phyloP scores from a whole-genome alignment of 2,888 invertebrate species.

The Opisthograptis luteolata region DNA sequence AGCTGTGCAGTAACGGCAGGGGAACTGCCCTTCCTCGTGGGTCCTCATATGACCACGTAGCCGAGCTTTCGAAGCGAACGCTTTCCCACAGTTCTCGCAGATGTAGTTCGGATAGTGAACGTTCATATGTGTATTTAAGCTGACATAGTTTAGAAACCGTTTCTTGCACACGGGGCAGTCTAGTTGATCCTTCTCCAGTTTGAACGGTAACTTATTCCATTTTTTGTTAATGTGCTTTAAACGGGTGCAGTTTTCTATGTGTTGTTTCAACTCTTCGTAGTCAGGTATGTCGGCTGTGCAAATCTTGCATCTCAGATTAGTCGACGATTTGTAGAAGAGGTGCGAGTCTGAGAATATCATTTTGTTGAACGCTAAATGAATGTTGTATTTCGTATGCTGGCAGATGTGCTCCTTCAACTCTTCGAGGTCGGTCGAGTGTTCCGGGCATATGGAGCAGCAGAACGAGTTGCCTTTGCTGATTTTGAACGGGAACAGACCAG shows the following conservation, averaged over 20 bases:
- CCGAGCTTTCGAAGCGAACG: slow-evolving; percentile 79
- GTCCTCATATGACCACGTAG: slow-evolving; percentile 79
- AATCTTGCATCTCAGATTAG: slow-evolving; percentile 62
- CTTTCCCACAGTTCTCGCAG: slow-evolving; percentile 81
- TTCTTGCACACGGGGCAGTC: slow-evolving; percentile 76
- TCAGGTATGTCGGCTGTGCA: slow-evolving; percentile 61
- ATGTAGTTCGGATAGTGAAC: slow-evolving; percentile 79
- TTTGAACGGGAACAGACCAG: slow-evolving; percentile 73
- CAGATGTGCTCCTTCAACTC: slow-evolving; percentile 59
- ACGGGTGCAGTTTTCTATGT: slow-evolving; percentile 61
- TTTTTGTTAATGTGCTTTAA: slow-evolving; percentile 45
- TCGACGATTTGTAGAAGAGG: slow-evolving; percentile 55
- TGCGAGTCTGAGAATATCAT: slow-evolving; percentile 66
- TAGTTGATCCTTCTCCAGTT: slow-evolving; percentile 73
- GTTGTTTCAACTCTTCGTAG: slow-evolving; percentile 59
- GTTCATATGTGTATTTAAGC: slow-evolving; percentile 80
- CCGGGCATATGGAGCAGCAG: slow-evolving; percentile 65
- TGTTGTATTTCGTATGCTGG: slow-evolving; percentile 58
- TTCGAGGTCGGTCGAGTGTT: slow-evolving; percentile 58
- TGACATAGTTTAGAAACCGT: slow-evolving; percentile 71
- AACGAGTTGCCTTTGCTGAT: slow-evolving; percentile 59
- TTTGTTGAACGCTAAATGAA: slow-evolving; percentile 68
- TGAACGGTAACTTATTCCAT: slow-evolving; percentile 72
- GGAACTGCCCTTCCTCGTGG: slow-evolving; percentile 77
- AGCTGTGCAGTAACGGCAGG: slow-evolving; percentile 67